These are phyloP conservation scores for Aethina tumida DNA, from an alignment of 1,140 invertebrate species.

Conservation along the genomic window DNA sequence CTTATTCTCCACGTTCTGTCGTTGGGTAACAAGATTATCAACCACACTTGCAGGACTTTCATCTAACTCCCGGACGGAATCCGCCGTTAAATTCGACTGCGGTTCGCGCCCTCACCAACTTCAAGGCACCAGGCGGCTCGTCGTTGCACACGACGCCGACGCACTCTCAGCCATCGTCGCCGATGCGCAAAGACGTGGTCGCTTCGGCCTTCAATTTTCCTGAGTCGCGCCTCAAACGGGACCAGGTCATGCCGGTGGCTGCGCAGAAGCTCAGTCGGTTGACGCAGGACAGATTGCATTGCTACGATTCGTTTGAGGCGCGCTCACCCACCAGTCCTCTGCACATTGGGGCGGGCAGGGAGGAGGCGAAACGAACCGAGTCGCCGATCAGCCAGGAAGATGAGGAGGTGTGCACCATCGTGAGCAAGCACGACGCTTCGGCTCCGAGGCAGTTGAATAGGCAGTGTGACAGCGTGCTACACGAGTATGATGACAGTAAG, in stretches of 20 bases:
- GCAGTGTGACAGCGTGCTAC: conserved; percentile 29
- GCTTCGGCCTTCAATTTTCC: conserved; percentile 42
- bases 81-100: conserved; percentile 46
- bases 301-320: no score
- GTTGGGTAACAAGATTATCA: neutral
- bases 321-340: conserved; percentile 20
- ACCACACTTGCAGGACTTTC: conserved; percentile 16
- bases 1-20: neutral
- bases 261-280: neutral
- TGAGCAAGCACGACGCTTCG: conserved; percentile 22
- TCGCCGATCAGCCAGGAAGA: conserved; percentile 41
- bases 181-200: conserved; percentile 52
- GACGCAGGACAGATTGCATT: conserved; percentile 9
- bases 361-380: conserved; percentile 17
- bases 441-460: conserved; percentile 9
- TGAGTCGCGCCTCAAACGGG: conserved; percentile 1
- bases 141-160: conserved; percentile 35
- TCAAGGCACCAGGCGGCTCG: conserved; percentile 31
- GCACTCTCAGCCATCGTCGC: conserved; percentile 52
- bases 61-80: conserved; percentile 18
- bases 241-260: neutral
- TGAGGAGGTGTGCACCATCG: conserved; percentile 40
- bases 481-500: conserved; percentile 23
- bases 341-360: conserved; percentile 11
- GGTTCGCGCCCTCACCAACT: conserved; percentile 49